These are phyloP conservation scores for Rhineura floridana DNA, from an alignment of 2,113 vertebrate species.

Conservation along the genomic window DNA sequence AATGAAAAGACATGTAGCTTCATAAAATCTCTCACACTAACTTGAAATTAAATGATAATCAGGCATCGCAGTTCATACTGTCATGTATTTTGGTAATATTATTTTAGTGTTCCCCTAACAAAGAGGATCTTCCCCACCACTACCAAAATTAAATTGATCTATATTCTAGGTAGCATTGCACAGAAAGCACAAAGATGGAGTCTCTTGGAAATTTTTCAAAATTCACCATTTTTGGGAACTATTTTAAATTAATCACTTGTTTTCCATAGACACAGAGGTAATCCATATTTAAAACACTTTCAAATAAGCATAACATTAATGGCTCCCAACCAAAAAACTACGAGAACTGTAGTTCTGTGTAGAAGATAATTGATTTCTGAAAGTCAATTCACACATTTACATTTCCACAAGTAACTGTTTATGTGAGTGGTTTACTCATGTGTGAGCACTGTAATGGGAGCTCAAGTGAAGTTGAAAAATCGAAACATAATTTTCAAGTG, in stretches of 20 bases:
- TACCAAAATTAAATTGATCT: slow-evolving; percentile 29
- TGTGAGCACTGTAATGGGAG: not conserved
- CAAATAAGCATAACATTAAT: not conserved
- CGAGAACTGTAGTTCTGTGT: not conserved
- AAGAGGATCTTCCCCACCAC: not conserved
- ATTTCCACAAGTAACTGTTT: not conserved
- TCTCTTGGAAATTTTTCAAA: slow-evolving; percentile 22
- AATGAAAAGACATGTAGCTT: not conserved
- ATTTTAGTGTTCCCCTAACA: not conserved
- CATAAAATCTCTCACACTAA: not conserved
- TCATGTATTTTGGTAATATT: not conserved
- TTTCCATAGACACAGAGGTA: not conserved
- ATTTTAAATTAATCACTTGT: slow-evolving; percentile 2
- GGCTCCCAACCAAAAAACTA: not conserved
- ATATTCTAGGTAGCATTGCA: not conserved
- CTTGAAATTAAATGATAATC: not conserved
- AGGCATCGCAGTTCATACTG: not conserved
- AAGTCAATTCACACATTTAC: not conserved
- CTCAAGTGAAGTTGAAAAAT: not conserved
- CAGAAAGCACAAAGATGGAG: not conserved
- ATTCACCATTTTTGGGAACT: not conserved
- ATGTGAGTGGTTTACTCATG: not conserved
- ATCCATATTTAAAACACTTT: not conserved
- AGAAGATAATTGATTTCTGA: not conserved
- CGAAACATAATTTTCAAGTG: not conserved